Evolutionary conservation across 2,888 invertebrate species (phyloP).

Genomic region (Drosophila villosipedis): DNA sequence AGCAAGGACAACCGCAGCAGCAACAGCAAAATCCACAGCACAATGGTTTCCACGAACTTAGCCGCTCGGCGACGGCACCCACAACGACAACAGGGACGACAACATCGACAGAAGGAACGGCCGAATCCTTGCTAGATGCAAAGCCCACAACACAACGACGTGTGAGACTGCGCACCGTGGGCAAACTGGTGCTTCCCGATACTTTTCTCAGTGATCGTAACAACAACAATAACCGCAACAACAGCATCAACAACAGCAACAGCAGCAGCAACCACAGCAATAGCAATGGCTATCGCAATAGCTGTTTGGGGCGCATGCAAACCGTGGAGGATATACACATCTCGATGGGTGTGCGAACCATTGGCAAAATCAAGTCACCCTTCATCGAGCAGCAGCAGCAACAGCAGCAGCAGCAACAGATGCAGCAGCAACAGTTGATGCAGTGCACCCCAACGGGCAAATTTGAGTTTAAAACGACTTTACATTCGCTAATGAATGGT

Average conservation of each 20-base stretch:
- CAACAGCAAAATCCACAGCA: neutral
- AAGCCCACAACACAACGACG: constrained; percentile 52
- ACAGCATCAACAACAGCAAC: constrained; percentile 51
- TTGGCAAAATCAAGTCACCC: constrained; percentile 84
- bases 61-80: constrained; percentile 37
- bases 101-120: neutral
- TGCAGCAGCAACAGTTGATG: constrained; percentile 61
- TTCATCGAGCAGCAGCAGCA: constrained; percentile 82
- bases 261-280: neutral
- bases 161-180: constrained; percentile 79
- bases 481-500: constrained; percentile 26
- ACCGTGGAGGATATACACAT: constrained; percentile 57
- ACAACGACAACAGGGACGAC: constrained; percentile 2
- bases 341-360: constrained; percentile 69
- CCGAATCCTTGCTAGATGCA: constrained; percentile 3
- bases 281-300: constrained; percentile 36
- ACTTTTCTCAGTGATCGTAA: constrained; percentile 79
- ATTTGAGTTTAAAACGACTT: constrained; percentile 56
- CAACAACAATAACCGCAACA: constrained; percentile 51
- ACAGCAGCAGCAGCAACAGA: constrained; percentile 49
- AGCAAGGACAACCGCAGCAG: neutral
- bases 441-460: constrained; percentile 44
- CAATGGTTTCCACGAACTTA: constrained; percentile 24
- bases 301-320: constrained; percentile 45
- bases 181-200: constrained; percentile 82